Base-by-base conservation (phyloP, 1,140 invertebrate genomes). In the Eupristina koningsbergeri region DNA sequence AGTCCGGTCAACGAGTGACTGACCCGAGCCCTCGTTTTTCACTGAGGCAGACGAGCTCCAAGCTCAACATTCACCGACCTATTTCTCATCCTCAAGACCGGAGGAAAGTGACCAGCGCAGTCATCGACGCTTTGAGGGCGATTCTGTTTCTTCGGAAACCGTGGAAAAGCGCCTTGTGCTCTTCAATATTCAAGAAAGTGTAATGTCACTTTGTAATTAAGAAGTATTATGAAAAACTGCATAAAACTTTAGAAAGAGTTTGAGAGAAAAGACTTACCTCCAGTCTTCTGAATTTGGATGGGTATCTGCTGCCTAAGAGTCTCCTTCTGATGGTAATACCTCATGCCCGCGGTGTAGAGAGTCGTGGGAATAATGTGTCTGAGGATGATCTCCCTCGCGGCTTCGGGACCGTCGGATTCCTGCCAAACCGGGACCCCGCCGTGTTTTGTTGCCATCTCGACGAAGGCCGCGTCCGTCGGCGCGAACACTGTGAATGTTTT, bases 401-500 rank as follows among this genome's bases (percentile, higher is more conserved):
- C 93, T 85, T 96, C 95, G 8, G 88, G 82, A 8, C 91, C 90
- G 36, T 92, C 91, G 11, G 86, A 86, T 81, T 94, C 93, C 2
- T 92, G 92, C 86, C 94, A 94, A 75, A 95, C 90, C n/a, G 93
- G 94, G 47, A 74, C 58, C 41, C 85, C 85, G 29, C 89, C 89
- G 74, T 88, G 88, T 84, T 92, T 91, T 29, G 86, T 85, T 9
- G 88, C 83, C 0, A 89, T 88, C 26, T 89, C 86, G 39, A 92
- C 93, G 91, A 98, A 97, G 81, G 96, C 97, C 53, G 94, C 93
- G 90, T 98, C 96, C 58, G 95, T 96, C 67, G 97, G 97, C 5
- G 96, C 97, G 87, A 97, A 97, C 15, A 98, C 93, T 1, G 97
- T 98, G 90, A 96, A 97, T 0, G 96, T 96, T 93, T 96, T 96